A percentile compares a stretch with the other conserved stretches of the same genome.
Conservation (phyloP, 2,113 vertebrate species). For the Ellobius talpinus region DNA sequence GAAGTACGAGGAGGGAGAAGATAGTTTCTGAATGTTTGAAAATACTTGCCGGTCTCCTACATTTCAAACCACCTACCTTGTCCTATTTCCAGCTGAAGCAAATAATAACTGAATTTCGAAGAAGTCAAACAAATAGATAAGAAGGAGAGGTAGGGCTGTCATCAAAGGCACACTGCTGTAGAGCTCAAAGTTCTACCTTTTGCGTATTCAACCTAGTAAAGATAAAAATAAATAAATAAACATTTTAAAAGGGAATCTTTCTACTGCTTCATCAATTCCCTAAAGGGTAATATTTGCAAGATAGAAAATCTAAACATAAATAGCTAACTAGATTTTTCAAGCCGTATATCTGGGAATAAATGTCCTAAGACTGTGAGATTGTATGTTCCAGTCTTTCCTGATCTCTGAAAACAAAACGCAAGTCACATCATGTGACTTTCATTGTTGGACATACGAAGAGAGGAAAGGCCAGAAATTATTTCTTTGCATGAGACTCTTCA, state of each 20-base stretch:
- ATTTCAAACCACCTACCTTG: not conserved
- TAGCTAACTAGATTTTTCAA: not conserved
- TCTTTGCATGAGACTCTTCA: not conserved
- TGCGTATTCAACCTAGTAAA: not conserved
- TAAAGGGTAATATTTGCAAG: conserved; percentile 13
- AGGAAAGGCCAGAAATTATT: not conserved
- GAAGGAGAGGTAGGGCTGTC: not conserved
- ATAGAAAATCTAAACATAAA: not conserved
- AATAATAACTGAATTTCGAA: conserved; percentile 45
- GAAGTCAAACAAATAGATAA: not conserved
- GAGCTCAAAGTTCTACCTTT: not conserved
- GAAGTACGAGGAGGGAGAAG: not conserved
- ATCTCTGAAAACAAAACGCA: conserved; percentile 24
- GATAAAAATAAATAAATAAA: not conserved
- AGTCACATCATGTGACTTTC: not conserved
- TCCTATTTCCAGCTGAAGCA: not conserved
- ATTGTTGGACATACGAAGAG: not conserved
- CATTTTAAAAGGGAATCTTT: conserved; percentile 29
- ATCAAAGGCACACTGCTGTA: not conserved
- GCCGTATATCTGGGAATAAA: not conserved
- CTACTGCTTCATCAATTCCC: not conserved
- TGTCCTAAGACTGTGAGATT: not conserved
- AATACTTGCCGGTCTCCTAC: not conserved
- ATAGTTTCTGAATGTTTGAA: not conserved
- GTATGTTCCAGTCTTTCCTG: not conserved